A percentile compares a stretch with the other conserved stretches of the same genome.
Evolutionary conservation across 2,113 vertebrate species (phyloP).

Genomic region (Taurulus bubalis): DNA sequence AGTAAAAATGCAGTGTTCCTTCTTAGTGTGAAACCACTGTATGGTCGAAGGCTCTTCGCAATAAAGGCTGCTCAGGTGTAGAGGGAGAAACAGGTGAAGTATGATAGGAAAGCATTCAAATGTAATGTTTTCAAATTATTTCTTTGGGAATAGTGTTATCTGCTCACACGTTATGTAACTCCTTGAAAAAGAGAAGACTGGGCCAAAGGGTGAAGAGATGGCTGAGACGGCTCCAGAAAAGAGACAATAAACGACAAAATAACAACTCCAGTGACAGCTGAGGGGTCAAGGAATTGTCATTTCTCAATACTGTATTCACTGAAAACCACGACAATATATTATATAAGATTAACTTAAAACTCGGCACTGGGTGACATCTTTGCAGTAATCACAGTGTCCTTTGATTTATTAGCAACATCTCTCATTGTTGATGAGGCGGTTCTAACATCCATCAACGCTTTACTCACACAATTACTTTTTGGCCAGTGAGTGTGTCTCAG

Average conservation of each 20-base stretch:
- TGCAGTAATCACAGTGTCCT: slow-evolving; percentile 51
- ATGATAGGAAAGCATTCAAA: background rate
- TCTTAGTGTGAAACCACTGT: background rate
- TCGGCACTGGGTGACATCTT: slow-evolving; percentile 40
- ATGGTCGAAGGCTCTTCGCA: background rate
- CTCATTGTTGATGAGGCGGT: slow-evolving; percentile 51
- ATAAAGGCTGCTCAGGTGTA: background rate
- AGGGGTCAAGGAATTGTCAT: slow-evolving; percentile 53
- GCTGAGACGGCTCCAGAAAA: background rate
- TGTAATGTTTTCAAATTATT: background rate
- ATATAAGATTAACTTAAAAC: slow-evolving; percentile 52
- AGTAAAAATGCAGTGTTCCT: background rate
- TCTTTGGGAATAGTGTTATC: background rate
- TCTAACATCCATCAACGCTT: slow-evolving; percentile 66
- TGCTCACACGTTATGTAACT: slow-evolving; percentile 14
- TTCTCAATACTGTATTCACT: slow-evolving; percentile 44
- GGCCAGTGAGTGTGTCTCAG: slow-evolving; percentile 34
- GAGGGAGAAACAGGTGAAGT: background rate
- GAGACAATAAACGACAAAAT: slow-evolving; percentile 28
- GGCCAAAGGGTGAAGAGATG: background rate
- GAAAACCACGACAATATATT: slow-evolving; percentile 27
- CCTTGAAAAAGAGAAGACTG: background rate
- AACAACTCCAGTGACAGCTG: slow-evolving; percentile 14
- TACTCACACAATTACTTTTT: slow-evolving; percentile 65
- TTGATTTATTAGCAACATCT: slow-evolving; percentile 68